Base-by-base conservation (phyloP, 2,797 vertebrate genomes). In the Microctenopoma steveboyesi region DNA sequence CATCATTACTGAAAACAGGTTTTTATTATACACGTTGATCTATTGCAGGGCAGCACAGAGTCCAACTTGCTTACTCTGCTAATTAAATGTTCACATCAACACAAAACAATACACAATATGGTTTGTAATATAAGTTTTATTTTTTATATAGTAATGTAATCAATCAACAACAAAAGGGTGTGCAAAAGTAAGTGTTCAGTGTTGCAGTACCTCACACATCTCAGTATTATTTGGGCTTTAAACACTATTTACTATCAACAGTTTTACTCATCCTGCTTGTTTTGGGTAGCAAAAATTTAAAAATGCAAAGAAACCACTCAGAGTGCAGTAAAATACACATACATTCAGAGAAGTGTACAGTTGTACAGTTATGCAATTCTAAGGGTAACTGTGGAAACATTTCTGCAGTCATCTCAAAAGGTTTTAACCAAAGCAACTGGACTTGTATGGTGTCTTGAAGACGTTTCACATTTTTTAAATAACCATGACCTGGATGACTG, bases 121-220 rank as follows among this genome's bases (percentile, higher is more conserved):
- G 30, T 30, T 18, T 25, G 11, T 48, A 22, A 51, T 45, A 59
- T 11, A 43, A 1, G 49, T 54, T 55, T 68, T 56, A 37, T 51
- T 61, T 40, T 18, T 56, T 46, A 59, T 60, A 7, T 67, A 48
- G 28, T 48, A 48, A 49, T 59, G 54, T 39, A 78, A 47, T 56
- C 27, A 42, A 64, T 57, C 16, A 64, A 62, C 52, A 61, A 56
- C 40, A 69, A 73, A 69, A 61, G 4, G 9, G 14, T 71, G 60
- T 74, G 59, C 49, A 78, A 69, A 72, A 64, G 28, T n/a, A 64
- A 56, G 45, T 22, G 22, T 56, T 46, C 39, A 63, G 55, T 59
- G 39, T 65, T 37, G 33, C 7, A 33, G 30, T 27, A 0, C 63
- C 46, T 53, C 12, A 46, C 33, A 54, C 42, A 54, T 64, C 13